Evolutionary conservation across 1,140 invertebrate genomes (phyloP).

Genomic region (Penaeus indicus): DNA sequence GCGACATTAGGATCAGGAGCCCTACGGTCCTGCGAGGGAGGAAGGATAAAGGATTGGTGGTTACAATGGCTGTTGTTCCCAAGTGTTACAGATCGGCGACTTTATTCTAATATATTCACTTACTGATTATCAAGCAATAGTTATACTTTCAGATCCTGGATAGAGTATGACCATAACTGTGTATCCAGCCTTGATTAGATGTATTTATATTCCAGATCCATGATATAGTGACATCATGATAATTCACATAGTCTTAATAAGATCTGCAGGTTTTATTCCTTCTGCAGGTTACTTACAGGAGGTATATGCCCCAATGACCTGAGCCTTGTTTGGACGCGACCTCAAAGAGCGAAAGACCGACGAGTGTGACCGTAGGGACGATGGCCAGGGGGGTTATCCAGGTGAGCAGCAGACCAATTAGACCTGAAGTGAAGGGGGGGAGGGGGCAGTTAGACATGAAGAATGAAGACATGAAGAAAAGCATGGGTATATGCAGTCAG

Average conservation of each 20-base stretch:
- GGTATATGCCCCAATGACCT: slow-evolving; percentile 70
- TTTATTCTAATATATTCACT: no score
- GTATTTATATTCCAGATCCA: not conserved
- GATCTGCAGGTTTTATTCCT: not conserved
- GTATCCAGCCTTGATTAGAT: not conserved
- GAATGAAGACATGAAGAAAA: no score
- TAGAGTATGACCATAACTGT: no score
- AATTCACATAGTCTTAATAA: not conserved
- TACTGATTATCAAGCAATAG: no score
- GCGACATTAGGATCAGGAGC: slow-evolving; percentile 85
- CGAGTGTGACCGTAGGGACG: slow-evolving; percentile 71
- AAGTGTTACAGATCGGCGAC: no score
- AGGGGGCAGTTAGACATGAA: no score
- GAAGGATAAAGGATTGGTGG: not conserved
- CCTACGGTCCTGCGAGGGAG: slow-evolving; percentile 78
- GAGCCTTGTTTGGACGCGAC: slow-evolving; percentile 68
- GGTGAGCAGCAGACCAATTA: slow-evolving; percentile 70
- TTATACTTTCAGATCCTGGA: no score
- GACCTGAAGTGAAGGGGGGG: slow-evolving; percentile 61
- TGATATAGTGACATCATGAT: no score
- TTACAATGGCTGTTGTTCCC: not conserved
- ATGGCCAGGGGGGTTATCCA: slow-evolving; percentile 73
- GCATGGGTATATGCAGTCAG: no score
- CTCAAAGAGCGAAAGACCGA: slow-evolving; percentile 71
- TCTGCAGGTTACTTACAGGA: slow-evolving; percentile 68